A percentile compares a stretch with the other conserved stretches of the same genome.
Evolutionary conservation across 2,888 invertebrate genomes (phyloP).

Genomic region (Drosophila paucipuncta): DNA sequence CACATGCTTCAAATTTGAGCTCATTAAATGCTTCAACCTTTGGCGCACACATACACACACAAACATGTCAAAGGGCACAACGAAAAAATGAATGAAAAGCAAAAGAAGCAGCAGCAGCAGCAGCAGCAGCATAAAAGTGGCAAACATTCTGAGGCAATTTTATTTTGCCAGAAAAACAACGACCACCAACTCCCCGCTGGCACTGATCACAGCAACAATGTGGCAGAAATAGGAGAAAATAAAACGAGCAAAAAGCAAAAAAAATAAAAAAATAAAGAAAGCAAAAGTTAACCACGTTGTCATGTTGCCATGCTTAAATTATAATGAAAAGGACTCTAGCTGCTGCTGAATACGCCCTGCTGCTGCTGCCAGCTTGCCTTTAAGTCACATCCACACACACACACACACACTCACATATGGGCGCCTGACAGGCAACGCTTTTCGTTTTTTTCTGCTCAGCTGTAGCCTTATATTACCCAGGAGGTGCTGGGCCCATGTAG

Average conservation of each 20-base stretch:
- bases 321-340: conserved; percentile 80
- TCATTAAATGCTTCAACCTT: conserved; percentile 76
- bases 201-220: conserved; percentile 68
- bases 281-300: conserved; percentile 81
- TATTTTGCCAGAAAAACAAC: conserved; percentile 55
- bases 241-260: not conserved
- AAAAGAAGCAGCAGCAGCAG: conserved; percentile 3
- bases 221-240: conserved; percentile 33
- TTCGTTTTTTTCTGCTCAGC: conserved; percentile 21
- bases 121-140: conserved; percentile 50
- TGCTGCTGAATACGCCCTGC: conserved; percentile 54
- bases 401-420: conserved; percentile 11
- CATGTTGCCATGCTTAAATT: conserved; percentile 82
- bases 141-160: conserved; percentile 74
- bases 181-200: conserved; percentile 55
- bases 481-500: conserved; percentile 52
- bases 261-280: conserved; percentile 55
- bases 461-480: conserved; percentile 66
- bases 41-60: conserved; percentile 40
- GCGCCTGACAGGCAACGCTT: conserved; percentile 24
- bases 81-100: conserved; percentile 2
- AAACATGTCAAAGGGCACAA: conserved; percentile 64
- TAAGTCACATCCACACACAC: conserved; percentile 33
- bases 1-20: conserved; percentile 70
- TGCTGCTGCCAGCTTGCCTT: conserved; percentile 45